Evolutionary conservation across 2,888 invertebrate genomes (phyloP).

Genomic region (Clivina fossor): DNA sequence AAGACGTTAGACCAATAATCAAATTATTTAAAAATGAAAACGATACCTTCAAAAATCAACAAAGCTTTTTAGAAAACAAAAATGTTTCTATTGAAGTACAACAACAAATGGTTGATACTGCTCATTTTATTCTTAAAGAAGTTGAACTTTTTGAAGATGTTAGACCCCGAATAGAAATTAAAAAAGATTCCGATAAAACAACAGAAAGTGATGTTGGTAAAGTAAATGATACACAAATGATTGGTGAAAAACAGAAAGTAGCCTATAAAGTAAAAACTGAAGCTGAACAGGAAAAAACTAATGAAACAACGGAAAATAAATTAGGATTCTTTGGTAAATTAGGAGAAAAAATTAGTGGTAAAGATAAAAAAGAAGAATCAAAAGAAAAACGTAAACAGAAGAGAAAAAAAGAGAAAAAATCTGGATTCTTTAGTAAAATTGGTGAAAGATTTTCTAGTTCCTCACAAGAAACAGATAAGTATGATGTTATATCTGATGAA

Average conservation of each 20-base stretch:
- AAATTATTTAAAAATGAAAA: slow-evolving; percentile 19
- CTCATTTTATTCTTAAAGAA: slow-evolving; percentile 45
- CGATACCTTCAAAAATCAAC: slow-evolving; percentile 21
- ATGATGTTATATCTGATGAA: slow-evolving; percentile 33
- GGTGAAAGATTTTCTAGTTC: slow-evolving; percentile 26
- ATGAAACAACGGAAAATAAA: slow-evolving; percentile 10
- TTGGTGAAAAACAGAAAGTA: slow-evolving; percentile 8
- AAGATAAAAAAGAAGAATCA: slow-evolving; percentile 24
- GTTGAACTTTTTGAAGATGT: slow-evolving; percentile 46
- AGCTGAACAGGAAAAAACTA: slow-evolving; percentile 5
- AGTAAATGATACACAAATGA: no score
- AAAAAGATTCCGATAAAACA: slow-evolving; percentile 36
- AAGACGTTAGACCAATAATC: slow-evolving; percentile 45
- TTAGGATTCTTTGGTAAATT: slow-evolving; percentile 27
- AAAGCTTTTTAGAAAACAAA: slow-evolving; percentile 23
- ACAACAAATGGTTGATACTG: slow-evolving; percentile 44
- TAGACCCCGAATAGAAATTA: slow-evolving; percentile 37
- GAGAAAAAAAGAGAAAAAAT: slow-evolving; percentile 26
- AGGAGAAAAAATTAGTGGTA: slow-evolving; percentile 12
- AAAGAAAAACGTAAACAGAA: slow-evolving; percentile 32
- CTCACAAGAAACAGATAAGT: slow-evolving; percentile 16
- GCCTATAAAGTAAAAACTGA: not conserved
- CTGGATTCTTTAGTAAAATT: slow-evolving; percentile 35
- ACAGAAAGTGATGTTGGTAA: no score
- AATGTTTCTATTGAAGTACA: slow-evolving; percentile 41